Percentiles rank a stretch among this genome's conserved stretches.
Evolutionary conservation across 2,888 invertebrate genomes (phyloP).

Genomic region (Scelioninae gen. 1): DNA sequence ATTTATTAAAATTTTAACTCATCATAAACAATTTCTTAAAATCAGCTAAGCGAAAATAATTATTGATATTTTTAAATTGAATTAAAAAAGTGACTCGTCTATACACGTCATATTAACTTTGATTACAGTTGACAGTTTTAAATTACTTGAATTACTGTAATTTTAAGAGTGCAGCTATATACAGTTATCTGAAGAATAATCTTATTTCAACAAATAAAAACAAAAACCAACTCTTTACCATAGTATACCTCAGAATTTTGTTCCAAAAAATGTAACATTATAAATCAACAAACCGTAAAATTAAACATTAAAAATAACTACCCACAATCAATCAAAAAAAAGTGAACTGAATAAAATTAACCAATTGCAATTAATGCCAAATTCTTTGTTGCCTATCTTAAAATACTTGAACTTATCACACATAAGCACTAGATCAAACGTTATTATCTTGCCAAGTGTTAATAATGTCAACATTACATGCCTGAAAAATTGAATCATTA

Average conservation of each 20-base stretch:
- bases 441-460: constrained; percentile 26
- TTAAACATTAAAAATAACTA: not conserved
- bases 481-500: not conserved
- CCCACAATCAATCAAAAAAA: no score
- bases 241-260: constrained; percentile 1
- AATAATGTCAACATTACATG: not conserved
- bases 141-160: constrained; percentile 34
- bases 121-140: constrained; percentile 25
- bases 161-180: constrained; percentile 45
- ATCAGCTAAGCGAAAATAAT: no score
- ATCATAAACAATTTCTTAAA: no score
- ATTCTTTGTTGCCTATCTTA: not conserved
- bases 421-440: not conserved
- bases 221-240: not conserved
- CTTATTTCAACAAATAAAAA: not conserved
- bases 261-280: not conserved
- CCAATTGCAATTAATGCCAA: no score
- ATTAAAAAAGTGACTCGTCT: not conserved
- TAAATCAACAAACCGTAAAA: not conserved
- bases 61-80: no score
- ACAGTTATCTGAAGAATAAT: constrained; percentile 35
- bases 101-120: constrained; percentile 12
- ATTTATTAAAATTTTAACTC: no score
- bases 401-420: not conserved
- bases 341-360: no score